These are phyloP conservation scores for Trissonchulus sp. DNA, from an alignment of 2,888 invertebrate genomes.

Conservation along the genomic window DNA sequence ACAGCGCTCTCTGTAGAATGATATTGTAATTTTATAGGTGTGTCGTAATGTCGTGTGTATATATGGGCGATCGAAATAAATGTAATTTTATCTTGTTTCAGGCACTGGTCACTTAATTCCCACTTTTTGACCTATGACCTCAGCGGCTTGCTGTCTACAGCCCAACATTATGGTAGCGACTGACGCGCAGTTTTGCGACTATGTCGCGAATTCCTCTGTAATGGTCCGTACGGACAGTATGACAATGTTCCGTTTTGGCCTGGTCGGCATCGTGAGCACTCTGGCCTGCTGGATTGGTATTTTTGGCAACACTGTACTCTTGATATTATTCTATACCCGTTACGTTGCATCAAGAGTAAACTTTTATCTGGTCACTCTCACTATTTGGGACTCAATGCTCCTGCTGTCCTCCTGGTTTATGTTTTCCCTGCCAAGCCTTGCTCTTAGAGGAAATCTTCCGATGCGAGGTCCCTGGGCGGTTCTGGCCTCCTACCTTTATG, in stretches of 20 bases:
- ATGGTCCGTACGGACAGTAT: too few species aligned
- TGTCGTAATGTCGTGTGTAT: too few species aligned
- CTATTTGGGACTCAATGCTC: not conserved
- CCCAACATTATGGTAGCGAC: too few species aligned
- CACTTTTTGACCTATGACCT: too few species aligned
- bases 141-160: too few species aligned
- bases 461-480: not conserved
- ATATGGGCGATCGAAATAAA: too few species aligned
- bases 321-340: not conserved
- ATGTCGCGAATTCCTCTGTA: too few species aligned
- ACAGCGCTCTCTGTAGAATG: too few species aligned
- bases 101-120: too few species aligned
- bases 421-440: not conserved
- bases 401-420: not conserved
- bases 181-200: too few species aligned
- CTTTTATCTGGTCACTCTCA: not conserved
- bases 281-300: not conserved
- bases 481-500: not conserved
- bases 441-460: not conserved
- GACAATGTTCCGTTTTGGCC: not conserved
- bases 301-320: not conserved
- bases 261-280: not conserved
- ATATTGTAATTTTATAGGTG: too few species aligned
- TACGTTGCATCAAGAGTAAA: not conserved
- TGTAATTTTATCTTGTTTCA: too few species aligned